A percentile compares a stretch with the other conserved stretches of the same genome.
Evolutionary conservation across 2,888 invertebrate species (phyloP).

Genomic region (Endotricha flammealis): DNA sequence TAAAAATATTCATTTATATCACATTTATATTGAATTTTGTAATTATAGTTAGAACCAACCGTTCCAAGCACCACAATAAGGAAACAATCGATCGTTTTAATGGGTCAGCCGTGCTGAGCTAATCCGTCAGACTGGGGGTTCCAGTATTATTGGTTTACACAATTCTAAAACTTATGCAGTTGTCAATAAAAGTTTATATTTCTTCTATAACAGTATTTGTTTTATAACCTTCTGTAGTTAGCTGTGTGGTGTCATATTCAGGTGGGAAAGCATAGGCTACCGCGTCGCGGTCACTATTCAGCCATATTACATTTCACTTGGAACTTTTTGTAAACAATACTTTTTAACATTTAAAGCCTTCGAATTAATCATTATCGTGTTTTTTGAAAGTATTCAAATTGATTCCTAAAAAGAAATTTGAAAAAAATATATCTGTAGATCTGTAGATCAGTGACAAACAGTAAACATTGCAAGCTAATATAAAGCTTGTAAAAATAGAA

Average conservation of each 20-base stretch:
- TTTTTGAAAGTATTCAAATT: constrained; percentile 16
- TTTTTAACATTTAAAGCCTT: constrained; percentile 47
- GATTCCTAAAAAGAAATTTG: constrained; percentile 26
- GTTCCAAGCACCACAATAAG: constrained; percentile 61
- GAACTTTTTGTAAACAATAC: constrained; percentile 64
- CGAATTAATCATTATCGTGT: no score
- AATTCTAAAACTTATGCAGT: constrained; percentile 54
- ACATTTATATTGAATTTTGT: constrained; percentile 44
- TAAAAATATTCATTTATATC: constrained; percentile 9
- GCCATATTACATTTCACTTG: constrained; percentile 66
- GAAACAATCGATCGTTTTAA: constrained; percentile 78
- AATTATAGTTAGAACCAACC: constrained; percentile 49
- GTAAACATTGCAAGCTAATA: no score
- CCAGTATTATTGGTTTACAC: constrained; percentile 29
- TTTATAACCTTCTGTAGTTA: constrained; percentile 49
- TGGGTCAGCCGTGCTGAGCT: constrained; percentile 73
- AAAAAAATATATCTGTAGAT: no score
- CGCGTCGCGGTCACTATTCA: constrained; percentile 69
- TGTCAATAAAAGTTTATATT: constrained; percentile 42
- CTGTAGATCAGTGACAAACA: no score
- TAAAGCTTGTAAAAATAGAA: no score
- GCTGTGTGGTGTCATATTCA: constrained; percentile 67
- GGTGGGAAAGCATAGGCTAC: constrained; percentile 76
- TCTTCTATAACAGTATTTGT: constrained; percentile 25
- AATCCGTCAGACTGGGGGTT: constrained; percentile 66